A percentile compares a stretch with the other conserved stretches of the same genome.
phyloP scores from a whole-genome alignment of 2,113 vertebrate genomes.

The Sturnus vulgaris region DNA sequence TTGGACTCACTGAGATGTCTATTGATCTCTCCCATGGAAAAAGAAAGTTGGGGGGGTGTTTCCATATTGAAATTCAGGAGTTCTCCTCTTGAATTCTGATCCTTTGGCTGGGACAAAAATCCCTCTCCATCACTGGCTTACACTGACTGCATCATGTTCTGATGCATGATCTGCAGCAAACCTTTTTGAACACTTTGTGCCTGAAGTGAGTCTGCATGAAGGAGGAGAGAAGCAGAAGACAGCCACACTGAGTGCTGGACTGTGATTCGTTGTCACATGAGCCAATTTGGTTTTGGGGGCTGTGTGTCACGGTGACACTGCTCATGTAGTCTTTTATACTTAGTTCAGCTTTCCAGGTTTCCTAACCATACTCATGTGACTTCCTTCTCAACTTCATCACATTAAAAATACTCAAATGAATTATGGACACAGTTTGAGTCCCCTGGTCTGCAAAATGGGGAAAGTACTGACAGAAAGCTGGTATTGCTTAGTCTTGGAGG shows the following conservation, averaged over 20 bases:
- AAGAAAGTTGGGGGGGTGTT: not conserved
- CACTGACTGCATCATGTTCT: not conserved
- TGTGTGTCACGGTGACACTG: not conserved
- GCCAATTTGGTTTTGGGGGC: not conserved
- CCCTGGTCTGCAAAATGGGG: not conserved
- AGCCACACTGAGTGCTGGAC: not conserved
- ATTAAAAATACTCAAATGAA: not conserved
- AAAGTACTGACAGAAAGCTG: not conserved
- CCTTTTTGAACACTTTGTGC: not conserved
- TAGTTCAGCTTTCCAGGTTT: not conserved
- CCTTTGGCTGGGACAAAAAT: not conserved
- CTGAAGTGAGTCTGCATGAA: not conserved
- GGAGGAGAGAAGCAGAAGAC: not conserved
- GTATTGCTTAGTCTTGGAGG: not conserved
- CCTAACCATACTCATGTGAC: not conserved
- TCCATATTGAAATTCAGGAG: not conserved
- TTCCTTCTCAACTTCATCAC: not conserved
- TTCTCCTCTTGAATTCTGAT: not conserved
- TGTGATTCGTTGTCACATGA: constrained; percentile 12
- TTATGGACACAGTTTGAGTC: not conserved
- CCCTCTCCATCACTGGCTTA: not conserved
- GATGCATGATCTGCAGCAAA: not conserved
- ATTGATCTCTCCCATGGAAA: not conserved
- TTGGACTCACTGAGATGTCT: not conserved
- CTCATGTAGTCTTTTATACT: not conserved